These are phyloP conservation scores for Sminthopsis crassicaudata DNA, from an alignment of 2,113 vertebrate species.

Conservation along the genomic window DNA sequence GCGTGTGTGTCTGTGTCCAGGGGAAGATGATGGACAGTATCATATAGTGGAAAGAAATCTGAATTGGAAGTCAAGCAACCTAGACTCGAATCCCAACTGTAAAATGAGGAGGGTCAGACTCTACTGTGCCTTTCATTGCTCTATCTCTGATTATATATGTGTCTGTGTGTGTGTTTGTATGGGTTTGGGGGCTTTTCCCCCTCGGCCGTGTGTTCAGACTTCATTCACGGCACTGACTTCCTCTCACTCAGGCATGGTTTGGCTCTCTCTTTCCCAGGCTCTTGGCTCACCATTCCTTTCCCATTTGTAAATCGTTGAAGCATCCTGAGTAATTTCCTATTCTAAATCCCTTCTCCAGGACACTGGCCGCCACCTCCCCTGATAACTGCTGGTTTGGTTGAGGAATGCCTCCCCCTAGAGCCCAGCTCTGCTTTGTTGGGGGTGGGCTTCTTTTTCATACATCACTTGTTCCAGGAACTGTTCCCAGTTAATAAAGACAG, in stretches of 20 bases:
- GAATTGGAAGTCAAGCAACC: not conserved
- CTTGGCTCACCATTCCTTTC: not conserved
- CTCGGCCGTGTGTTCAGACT: accelerated
- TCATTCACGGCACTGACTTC: not conserved
- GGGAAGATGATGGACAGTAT: too few relatives aligned
- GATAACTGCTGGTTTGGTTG: constrained; percentile 57
- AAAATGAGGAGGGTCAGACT: not conserved
- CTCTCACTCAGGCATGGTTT: accelerated
- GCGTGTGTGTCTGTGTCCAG: too few relatives aligned
- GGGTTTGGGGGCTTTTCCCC: not conserved
- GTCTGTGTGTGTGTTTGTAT: not conserved
- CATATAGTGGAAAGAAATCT: not conserved
- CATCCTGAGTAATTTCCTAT: constrained; percentile 75
- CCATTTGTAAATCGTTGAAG: constrained; percentile 57
- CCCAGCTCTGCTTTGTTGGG: not conserved
- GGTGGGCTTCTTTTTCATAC: constrained; percentile 22
- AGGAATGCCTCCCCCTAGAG: not conserved
- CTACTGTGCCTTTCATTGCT: not conserved
- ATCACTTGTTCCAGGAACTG: constrained; percentile 65
- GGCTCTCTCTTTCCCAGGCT: not conserved
- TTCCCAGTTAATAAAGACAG: constrained; percentile 74
- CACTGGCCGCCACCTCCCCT: constrained; percentile 54
- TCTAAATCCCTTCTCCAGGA: constrained; percentile 60
- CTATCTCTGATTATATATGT: not conserved
- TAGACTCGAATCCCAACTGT: not conserved